Conservation (phyloP, 2,888 invertebrate species). For the Pilophorus perplexus region DNA sequence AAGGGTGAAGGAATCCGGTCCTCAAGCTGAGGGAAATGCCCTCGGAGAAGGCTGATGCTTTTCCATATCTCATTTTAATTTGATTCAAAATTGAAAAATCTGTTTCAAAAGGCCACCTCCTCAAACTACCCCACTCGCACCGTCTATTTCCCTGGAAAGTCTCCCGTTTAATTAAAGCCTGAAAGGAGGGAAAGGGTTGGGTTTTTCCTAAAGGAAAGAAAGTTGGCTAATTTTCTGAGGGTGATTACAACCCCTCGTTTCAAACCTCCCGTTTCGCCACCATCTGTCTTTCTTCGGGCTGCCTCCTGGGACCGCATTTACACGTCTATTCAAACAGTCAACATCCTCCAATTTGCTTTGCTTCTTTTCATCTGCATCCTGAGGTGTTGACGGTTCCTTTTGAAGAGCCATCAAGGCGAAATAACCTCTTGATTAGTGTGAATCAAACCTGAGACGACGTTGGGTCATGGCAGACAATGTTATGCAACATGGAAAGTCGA, state of each 20-base stretch:
- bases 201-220: conserved; percentile 17
- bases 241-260: conserved; percentile 27
- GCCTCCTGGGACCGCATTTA: too few species aligned
- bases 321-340: too few species aligned
- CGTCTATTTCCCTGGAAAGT: conserved; percentile 6
- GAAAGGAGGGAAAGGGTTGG: conserved; percentile 20
- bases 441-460: too few species aligned
- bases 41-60: conserved; percentile 23
- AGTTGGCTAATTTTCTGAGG: conserved; percentile 35
- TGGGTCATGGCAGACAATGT: too few species aligned
- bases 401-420: too few species aligned
- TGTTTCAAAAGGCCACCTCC: conserved; percentile 42
- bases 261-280: background rate
- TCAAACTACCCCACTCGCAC: background rate
- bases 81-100: conserved; percentile 47
- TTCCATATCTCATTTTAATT: conserved; percentile 47
- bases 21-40: background rate
- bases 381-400: too few species aligned
- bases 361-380: too few species aligned
- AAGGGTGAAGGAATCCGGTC: conserved; percentile 17
- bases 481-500: too few species aligned
- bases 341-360: too few species aligned
- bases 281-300: too few species aligned
- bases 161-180: conserved; percentile 29
- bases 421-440: too few species aligned